Evolutionary conservation across 2,797 vertebrate species (phyloP).

Genomic region (Channallabes apus): DNA sequence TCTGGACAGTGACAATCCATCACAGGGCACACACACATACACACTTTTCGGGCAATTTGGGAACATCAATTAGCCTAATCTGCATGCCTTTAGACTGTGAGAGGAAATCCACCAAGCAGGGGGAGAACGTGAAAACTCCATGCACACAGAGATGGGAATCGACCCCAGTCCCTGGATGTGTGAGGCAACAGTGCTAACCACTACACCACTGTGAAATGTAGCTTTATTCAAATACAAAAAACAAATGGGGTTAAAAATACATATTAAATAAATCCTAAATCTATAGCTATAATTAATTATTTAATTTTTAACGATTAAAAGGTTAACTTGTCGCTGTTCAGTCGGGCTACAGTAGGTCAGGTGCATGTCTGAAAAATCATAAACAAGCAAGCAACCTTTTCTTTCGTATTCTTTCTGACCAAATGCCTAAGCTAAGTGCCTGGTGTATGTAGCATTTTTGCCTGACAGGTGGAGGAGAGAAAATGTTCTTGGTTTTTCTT

Average conservation of each 20-base stretch:
- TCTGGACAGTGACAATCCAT: neutral
- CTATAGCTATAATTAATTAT: neutral
- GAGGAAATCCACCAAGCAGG: too few relatives aligned
- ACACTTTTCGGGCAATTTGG: too few relatives aligned
- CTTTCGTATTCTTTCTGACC: neutral
- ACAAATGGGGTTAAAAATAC: neutral
- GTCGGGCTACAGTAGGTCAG: too few relatives aligned
- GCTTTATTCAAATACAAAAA: neutral
- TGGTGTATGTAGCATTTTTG: constrained; percentile 46
- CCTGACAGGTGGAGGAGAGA: neutral
- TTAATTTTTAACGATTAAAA: neutral
- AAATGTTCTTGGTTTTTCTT: constrained; percentile 30
- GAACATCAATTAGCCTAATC: too few relatives aligned
- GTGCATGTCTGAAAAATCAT: neutral
- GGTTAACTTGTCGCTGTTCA: neutral
- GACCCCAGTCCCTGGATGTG: too few relatives aligned
- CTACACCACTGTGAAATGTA: too few relatives aligned
- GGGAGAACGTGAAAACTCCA: too few relatives aligned
- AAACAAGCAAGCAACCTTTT: neutral
- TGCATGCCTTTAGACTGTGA: too few relatives aligned
- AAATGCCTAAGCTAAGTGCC: constrained; percentile 12
- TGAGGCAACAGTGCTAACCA: too few relatives aligned
- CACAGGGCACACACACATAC: too few relatives aligned
- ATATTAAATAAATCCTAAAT: too few relatives aligned
- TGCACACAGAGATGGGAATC: too few relatives aligned